Evolutionary conservation across 2,113 vertebrate species (phyloP).

Genomic region (Terrapene triunguis): DNA sequence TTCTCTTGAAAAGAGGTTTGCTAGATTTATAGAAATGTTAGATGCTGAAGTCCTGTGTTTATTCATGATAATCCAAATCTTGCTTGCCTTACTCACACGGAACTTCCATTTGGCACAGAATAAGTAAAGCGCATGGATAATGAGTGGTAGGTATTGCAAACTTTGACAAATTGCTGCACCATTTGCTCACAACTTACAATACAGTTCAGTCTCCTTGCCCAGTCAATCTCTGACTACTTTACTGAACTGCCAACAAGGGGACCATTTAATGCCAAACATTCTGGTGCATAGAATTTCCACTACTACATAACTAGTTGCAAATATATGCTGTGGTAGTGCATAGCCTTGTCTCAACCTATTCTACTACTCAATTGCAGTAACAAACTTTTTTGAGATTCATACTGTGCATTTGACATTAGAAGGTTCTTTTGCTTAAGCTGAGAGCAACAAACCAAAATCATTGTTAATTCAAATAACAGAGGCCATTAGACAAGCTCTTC

Average conservation of each 20-base stretch:
- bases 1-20: not conserved
- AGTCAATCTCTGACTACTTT: not conserved
- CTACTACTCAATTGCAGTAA: not conserved
- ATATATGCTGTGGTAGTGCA: not conserved
- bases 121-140: not conserved
- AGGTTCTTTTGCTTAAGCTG: not conserved
- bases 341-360: not conserved
- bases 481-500: not conserved
- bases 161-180: not conserved
- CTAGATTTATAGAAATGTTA: not conserved
- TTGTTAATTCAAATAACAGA: not conserved
- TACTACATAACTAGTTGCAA: not conserved
- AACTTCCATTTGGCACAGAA: not conserved
- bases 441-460: not conserved
- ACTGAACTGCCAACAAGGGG: not conserved
- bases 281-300: rapidly evolving
- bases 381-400: not conserved
- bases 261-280: not conserved
- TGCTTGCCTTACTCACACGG: not conserved
- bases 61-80: not conserved
- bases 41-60: not conserved
- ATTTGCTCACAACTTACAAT: not conserved
- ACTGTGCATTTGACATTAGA: not conserved
- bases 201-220: not conserved
- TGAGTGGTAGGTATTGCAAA: not conserved